Conservation (phyloP, 1,140 invertebrate genomes). For the Wasmannia auropunctata region DNA sequence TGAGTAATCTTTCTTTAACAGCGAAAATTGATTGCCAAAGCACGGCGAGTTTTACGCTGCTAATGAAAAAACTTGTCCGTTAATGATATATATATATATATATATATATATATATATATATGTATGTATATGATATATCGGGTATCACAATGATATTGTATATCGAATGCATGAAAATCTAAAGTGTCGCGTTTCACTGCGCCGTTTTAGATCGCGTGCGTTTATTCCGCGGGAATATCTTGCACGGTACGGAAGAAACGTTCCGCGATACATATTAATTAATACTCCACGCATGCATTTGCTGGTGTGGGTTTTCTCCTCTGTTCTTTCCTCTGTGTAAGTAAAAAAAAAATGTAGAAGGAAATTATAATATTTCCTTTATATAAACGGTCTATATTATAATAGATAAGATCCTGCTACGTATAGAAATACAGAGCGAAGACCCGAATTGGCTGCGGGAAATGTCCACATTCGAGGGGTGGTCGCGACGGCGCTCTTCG, state of each 20-base stretch:
- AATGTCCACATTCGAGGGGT: neutral
- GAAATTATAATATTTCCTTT: no score
- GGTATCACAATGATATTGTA: neutral
- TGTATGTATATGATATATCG: neutral
- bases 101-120: neutral
- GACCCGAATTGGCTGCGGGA: neutral
- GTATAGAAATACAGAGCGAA: neutral
- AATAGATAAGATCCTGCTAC: neutral
- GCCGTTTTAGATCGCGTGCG: neutral
- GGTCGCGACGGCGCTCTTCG: neutral
- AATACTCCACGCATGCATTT: neutral
- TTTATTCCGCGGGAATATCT: neutral
- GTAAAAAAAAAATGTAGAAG: neutral
- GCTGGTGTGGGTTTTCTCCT: neutral
- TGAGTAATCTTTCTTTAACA: neutral
- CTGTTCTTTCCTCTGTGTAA: neutral
- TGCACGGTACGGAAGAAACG: neutral
- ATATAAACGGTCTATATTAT: neutral
- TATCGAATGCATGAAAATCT: neutral
- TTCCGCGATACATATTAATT: neutral
- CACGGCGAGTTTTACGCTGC: neutral
- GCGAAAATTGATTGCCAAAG: slow-evolving; percentile 4
- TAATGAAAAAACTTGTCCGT: neutral
- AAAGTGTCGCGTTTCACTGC: neutral
- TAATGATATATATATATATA: neutral